phyloP scores from a whole-genome alignment of 1,140 invertebrate species.

The Temnothorax curvispinosus region DNA sequence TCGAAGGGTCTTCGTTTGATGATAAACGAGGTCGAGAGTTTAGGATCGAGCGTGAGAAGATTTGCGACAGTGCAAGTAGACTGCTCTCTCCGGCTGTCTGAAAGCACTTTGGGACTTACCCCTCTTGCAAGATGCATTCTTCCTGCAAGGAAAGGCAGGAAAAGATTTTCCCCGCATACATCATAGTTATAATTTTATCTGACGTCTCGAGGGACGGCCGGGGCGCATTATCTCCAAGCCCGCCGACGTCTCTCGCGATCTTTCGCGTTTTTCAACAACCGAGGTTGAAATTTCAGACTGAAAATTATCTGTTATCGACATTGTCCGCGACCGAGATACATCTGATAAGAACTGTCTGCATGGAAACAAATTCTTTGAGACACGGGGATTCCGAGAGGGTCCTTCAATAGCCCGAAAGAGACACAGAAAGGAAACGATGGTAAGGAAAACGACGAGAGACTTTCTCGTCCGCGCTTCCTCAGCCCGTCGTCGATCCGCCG shows the following conservation, averaged over 20 bases:
- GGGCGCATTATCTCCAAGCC: not conserved
- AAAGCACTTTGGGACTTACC: constrained; percentile 17
- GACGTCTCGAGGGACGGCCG: not conserved
- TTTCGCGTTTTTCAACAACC: not conserved
- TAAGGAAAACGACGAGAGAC: constrained; percentile 38
- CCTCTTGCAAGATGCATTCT: constrained; percentile 25
- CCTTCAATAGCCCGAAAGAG: constrained; percentile 7
- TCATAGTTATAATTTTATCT: constrained; percentile 35
- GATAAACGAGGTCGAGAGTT: constrained; percentile 47
- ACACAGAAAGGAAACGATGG: not conserved
- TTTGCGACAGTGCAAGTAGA: constrained; percentile 57
- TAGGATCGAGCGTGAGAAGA: constrained; percentile 49
- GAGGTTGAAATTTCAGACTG: constrained; percentile 58
- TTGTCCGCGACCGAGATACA: constrained; percentile 49
- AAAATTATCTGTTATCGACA: constrained; percentile 59
- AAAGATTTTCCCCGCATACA: not conserved
- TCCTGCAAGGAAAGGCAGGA: not conserved
- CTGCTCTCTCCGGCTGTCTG: constrained; percentile 26
- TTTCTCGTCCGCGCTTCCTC: constrained; percentile 18
- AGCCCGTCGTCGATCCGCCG: not conserved
- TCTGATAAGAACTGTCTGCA: constrained; percentile 54
- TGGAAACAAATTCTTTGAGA: constrained; percentile 63
- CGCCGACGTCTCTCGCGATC: not conserved
- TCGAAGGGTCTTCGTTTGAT: constrained; percentile 60
- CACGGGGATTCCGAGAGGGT: constrained; percentile 26